Evolutionary conservation across 35 echinoderm and acorn worm genomes (phyloP).

Genomic region (Stichopus chloronotus): DNA sequence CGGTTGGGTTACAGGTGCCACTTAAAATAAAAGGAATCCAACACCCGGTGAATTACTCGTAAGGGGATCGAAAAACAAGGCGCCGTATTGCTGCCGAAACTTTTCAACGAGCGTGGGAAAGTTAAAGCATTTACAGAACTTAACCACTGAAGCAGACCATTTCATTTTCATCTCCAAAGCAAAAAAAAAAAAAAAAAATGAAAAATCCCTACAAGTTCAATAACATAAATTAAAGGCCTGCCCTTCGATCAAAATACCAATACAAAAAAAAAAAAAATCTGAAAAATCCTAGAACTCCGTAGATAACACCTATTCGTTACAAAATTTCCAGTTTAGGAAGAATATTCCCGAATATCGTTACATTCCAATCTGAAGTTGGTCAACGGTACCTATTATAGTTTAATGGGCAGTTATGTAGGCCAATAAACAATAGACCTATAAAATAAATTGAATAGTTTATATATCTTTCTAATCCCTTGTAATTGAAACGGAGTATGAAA

Average conservation of each 20-base stretch:
- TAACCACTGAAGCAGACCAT: neutral
- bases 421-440: too few relatives aligned
- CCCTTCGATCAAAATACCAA: neutral
- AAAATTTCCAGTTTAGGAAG: neutral
- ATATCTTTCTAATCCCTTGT: too few relatives aligned
- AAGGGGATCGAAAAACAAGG: slow-evolving; percentile 41
- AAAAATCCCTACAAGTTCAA: slow-evolving; percentile 48
- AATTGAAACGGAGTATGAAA: too few relatives aligned
- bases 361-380: too few relatives aligned
- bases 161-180: neutral
- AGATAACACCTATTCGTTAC: slow-evolving; percentile 24
- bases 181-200: neutral
- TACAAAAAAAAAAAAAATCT: slow-evolving; percentile 11
- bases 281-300: neutral
- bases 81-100: slow-evolving; percentile 58
- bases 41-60: slow-evolving; percentile 4
- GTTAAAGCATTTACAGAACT: slow-evolving; percentile 62
- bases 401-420: too few relatives aligned
- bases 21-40: slow-evolving; percentile 37
- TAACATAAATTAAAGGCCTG: slow-evolving; percentile 45
- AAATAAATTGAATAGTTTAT: too few relatives aligned
- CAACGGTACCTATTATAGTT: too few relatives aligned
- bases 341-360: too few relatives aligned
- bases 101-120: slow-evolving; percentile 56
- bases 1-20: slow-evolving; percentile 40